phyloP scores from a whole-genome alignment of 2,888 invertebrate species.

The Chymomyza caudatula region DNA sequence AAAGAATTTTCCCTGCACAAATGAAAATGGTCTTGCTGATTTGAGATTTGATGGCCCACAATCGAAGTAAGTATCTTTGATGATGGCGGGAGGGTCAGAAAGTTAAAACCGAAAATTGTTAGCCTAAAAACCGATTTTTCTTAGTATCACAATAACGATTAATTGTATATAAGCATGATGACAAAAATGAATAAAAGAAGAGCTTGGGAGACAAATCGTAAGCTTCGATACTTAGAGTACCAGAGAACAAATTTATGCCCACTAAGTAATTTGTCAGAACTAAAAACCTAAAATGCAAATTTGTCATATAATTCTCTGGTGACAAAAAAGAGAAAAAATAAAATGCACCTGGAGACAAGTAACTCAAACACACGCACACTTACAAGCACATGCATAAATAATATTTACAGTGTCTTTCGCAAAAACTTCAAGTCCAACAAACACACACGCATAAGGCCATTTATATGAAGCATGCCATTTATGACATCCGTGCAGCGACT shows the following conservation, averaged over 20 bases:
- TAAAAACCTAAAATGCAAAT: slow-evolving; percentile 58
- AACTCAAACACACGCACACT: slow-evolving; percentile 15
- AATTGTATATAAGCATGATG: too few species aligned
- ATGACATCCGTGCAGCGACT: slow-evolving; percentile 63
- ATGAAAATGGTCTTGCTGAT: too few species aligned
- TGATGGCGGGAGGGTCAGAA: too few species aligned
- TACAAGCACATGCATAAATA: slow-evolving; percentile 54
- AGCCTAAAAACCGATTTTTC: too few species aligned
- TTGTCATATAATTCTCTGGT: slow-evolving; percentile 29
- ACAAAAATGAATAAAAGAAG: too few species aligned
- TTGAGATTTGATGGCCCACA: too few species aligned
- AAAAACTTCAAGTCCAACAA: slow-evolving; percentile 32
- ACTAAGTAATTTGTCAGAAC: slow-evolving; percentile 24
- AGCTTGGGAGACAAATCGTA: background rate
- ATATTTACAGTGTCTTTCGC: slow-evolving; percentile 57
- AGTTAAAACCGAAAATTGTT: too few species aligned
- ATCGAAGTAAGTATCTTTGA: too few species aligned
- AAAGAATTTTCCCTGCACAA: too few species aligned
- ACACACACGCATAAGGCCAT: slow-evolving; percentile 31
- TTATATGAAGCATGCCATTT: slow-evolving; percentile 64
- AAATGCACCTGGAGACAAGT: slow-evolving; percentile 60
- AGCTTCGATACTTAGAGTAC: background rate
- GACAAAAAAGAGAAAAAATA: slow-evolving; percentile 48
- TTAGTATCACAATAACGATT: too few species aligned
- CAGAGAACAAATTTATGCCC: slow-evolving; percentile 15